A percentile compares a stretch with the other conserved stretches of the same genome.
Evolutionary conservation across 2,888 invertebrate species (phyloP).

Genomic region (Noctua janthe): DNA sequence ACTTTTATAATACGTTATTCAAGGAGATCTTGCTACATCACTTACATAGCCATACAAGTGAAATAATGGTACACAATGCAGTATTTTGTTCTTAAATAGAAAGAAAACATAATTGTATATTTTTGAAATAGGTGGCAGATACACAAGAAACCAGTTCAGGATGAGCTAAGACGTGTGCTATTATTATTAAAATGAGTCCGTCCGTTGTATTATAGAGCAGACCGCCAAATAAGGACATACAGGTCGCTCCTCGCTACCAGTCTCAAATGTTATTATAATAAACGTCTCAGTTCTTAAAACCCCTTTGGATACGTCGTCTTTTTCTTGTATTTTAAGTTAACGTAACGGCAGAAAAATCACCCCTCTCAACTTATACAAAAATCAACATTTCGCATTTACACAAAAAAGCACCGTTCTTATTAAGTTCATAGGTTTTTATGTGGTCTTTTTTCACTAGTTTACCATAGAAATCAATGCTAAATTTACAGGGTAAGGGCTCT

Average conservation of each 20-base stretch:
- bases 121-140: conserved; percentile 22
- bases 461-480: background rate
- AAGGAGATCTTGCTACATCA: conserved; percentile 17
- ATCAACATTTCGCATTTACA: conserved; percentile 22
- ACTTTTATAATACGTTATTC: conserved; percentile 11
- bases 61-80: conserved; percentile 25
- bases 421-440: background rate
- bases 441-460: background rate
- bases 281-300: conserved; percentile 5
- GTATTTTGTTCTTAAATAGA: conserved; percentile 26
- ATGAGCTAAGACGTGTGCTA: conserved; percentile 55
- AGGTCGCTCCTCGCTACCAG: conserved; percentile 13
- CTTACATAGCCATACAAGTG: conserved; percentile 1
- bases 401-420: conserved; percentile 4
- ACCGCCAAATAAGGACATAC: conserved; percentile 44
- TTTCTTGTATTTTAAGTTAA: conserved; percentile 1
- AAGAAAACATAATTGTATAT: conserved; percentile 8
- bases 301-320: background rate
- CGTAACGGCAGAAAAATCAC: background rate
- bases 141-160: conserved; percentile 9
- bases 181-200: conserved; percentile 66
- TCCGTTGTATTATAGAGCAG: conserved; percentile 57
- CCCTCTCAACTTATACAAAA: conserved; percentile 3
- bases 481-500: background rate
- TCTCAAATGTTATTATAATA: conserved; percentile 17